Conservation (phyloP, 1,140 invertebrate species). For the Neodiprion pinetum region DNA sequence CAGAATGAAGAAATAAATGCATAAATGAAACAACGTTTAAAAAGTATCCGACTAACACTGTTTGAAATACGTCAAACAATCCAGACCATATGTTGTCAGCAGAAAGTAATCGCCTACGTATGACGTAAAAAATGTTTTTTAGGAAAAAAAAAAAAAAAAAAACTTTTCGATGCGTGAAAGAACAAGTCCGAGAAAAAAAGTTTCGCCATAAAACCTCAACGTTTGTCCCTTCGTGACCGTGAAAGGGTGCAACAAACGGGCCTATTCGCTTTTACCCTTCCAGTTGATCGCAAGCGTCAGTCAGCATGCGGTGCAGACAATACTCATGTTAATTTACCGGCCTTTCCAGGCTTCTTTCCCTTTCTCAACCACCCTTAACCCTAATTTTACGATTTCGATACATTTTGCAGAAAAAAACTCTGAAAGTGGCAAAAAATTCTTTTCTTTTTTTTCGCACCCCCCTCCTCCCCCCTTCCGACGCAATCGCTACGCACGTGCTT, state of each 20-base stretch:
- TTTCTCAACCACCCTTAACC: conserved; percentile 40
- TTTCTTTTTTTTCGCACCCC: conserved; percentile 27
- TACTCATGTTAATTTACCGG: conserved; percentile 26
- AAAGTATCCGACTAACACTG: too few species aligned
- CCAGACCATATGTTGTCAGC: too few species aligned
- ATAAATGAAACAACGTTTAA: too few species aligned
- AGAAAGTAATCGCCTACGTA: too few species aligned
- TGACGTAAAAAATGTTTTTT: too few species aligned
- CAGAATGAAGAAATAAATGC: too few species aligned
- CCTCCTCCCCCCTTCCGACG: not conserved
- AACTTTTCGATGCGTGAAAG: not conserved
- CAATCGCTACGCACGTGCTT: not conserved
- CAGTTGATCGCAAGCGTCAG: not conserved
- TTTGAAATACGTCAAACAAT: too few species aligned
- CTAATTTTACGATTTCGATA: conserved; percentile 54
- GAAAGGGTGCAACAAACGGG: too few species aligned
- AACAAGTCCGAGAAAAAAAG: too few species aligned
- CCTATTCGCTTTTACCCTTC: not conserved
- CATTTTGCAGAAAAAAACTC: conserved; percentile 36
- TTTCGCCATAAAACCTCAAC: too few species aligned
- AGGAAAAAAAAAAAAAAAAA: not conserved
- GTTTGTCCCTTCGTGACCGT: too few species aligned
- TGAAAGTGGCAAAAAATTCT: conserved; percentile 23
- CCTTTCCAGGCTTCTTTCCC: not conserved
- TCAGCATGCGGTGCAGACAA: conserved; percentile 3